A percentile compares a stretch with the other conserved stretches of the same genome.
Evolutionary conservation across 1,140 invertebrate species (phyloP).

Genomic region (Brachionus plicatilis): DNA sequence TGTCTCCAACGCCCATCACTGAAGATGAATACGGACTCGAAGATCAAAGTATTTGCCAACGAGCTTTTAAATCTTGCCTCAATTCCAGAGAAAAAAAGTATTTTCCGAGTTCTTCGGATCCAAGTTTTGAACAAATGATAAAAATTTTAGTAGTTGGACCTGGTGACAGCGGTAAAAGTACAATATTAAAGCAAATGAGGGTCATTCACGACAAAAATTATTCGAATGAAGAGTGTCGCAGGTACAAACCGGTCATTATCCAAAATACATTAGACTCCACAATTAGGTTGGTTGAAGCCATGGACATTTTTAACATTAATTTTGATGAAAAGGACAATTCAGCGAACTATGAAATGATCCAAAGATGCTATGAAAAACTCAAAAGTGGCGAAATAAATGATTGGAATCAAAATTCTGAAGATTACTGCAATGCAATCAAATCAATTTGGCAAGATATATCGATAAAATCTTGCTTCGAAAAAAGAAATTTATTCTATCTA

Average conservation of each 20-base stretch:
- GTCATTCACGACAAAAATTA: conserved; percentile 99
- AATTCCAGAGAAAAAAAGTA: neutral
- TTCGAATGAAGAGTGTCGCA: conserved; percentile 66
- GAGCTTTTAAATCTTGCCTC: neutral
- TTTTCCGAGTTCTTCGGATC: neutral
- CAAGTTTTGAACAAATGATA: neutral
- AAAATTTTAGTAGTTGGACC: conserved; percentile 33
- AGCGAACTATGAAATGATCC: neutral
- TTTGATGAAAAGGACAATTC: neutral
- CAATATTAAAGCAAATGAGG: conserved; percentile 99
- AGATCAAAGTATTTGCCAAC: neutral
- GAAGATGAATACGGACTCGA: neutral
- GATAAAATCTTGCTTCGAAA: neutral
- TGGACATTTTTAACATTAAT: neutral
- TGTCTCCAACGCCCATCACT: neutral
- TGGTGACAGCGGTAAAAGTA: conserved; percentile 86
- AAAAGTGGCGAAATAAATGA: conserved; percentile 9
- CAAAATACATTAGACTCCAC: neutral
- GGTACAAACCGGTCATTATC: conserved; percentile 16
- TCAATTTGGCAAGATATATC: conserved; percentile 11
- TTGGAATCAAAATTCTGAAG: neutral
- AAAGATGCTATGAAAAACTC: neutral
- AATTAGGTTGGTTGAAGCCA: conserved; percentile 6
- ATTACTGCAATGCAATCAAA: neutral
- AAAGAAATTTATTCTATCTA: conserved; percentile 15